Evolutionary conservation across 1,140 invertebrate genomes (phyloP), one percentile per base, ranked within the genome.

Genomic region (Gyrodactylus bullatarudis): DNA sequence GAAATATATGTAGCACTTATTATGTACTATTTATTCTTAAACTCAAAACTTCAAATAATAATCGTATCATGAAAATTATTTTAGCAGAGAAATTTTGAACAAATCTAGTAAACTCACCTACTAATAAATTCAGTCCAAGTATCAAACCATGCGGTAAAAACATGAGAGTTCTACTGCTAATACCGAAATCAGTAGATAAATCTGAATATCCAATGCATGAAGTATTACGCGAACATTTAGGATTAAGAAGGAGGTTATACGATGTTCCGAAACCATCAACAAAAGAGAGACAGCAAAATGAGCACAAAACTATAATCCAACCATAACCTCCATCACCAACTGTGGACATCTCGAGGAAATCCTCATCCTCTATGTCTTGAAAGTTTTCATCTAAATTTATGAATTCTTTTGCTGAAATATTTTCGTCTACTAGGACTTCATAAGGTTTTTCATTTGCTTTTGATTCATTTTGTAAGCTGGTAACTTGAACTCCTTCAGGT

Each of bases 181-280:
- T 54, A n/a, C 34, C 34, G 34, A 54, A 54, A 54, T 54, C 34
- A 16, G 8, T n/a, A 8, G 8, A 8, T n/a, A 54, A 54, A 16
- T 54, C 34, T 16, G 34, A 54, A 16, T 16, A 54, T 8, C 34
- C 34, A n/a, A 54, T 54, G 34, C 34, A 54, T 16, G 8, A 16
- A 54, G 8, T 54, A 8, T 54, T 54, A 8, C n/a, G 8, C 8
- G 34, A n/a, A 54, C 34, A 54, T 8, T 8, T 54, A 8, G 34
- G 34, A 54, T 54, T 54, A 8, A 54, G n/a, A 16, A 54, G n/a
- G 34, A 54, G 34, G 34, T n/a, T 54, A n/a, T 16, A 54, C 8
- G 34, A 54, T 8, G 34, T 54, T n/a, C 34, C 34, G 34, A 54
- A 54, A 54, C 70, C 70, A n/a, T 71, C 70, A n/a, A 71, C 70